phyloP scores from a whole-genome alignment of 2,888 invertebrate genomes.

The Drosophila paracracens region DNA sequence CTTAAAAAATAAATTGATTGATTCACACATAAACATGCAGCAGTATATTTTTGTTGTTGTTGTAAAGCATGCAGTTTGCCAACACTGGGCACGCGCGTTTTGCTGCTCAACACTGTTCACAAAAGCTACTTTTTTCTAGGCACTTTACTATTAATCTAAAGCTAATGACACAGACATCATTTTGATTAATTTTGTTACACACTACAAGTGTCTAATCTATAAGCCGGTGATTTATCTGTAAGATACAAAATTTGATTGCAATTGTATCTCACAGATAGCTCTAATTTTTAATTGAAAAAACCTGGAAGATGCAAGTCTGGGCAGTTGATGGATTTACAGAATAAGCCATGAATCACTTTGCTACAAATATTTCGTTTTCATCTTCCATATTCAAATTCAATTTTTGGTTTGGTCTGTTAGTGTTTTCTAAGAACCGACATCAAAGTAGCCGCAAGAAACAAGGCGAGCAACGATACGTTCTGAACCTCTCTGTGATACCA shows the following conservation, averaged over 20 bases:
- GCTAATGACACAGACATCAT: conserved; percentile 47
- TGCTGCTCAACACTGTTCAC: conserved; percentile 71
- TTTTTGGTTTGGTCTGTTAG: not conserved
- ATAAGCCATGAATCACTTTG: conserved; percentile 48
- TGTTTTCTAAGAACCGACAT: not conserved
- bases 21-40: conserved; percentile 73
- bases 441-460: not conserved
- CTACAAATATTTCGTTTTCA: conserved; percentile 11
- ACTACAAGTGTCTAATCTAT: conserved; percentile 37
- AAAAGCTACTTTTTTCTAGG: conserved; percentile 59
- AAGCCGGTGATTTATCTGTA: conserved; percentile 54
- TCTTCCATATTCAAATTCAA: conserved; percentile 1
- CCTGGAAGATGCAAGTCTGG: conserved; percentile 85
- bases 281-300: conserved; percentile 65
- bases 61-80: conserved; percentile 68
- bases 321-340: conserved; percentile 85
- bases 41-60: conserved; percentile 21
- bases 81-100: conserved; percentile 50
- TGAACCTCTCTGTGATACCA: not conserved
- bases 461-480: not conserved
- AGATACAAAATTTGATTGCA: conserved; percentile 55
- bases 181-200: conserved; percentile 8
- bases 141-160: conserved; percentile 52
- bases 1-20: conserved; percentile 48
- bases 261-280: conserved; percentile 67